Evolutionary conservation across 2,113 vertebrate genomes (phyloP), one percentile per base, ranked within the genome.

Genomic region (Rhynchopsitta pachyrhyncha): DNA sequence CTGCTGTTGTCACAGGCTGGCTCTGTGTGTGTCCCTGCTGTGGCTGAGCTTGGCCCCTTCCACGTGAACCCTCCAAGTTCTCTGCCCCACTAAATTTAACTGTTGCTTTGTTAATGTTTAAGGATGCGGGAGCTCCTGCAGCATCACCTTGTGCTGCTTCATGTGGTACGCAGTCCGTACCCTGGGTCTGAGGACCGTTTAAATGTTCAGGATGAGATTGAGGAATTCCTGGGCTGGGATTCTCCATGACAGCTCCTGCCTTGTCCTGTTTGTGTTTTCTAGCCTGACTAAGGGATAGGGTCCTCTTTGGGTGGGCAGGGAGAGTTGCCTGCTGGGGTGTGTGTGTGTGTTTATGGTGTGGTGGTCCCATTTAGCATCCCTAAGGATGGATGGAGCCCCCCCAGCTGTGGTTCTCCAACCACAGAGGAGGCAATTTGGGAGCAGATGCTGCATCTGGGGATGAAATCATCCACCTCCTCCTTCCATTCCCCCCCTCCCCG

Each of bases 391-490:
- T 88, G 75, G 70, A 79, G 53, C 52, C 49, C 64, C 63, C 39
- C 23, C 14, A 22, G 74, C 77, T 2, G 41, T 41, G 55, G 59
- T 39, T 78, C 74, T 44, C 44, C 87, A 69, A 49, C 70, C 70
- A 50, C 66, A n/a, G 87, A 78, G 50, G 66, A 82, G 74, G 75
- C 37, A 64, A 68, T 87, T 77, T 64, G 13, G 59, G 79, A 91
- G 76, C 71, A 80, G 91, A 86, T 92, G 91, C 93, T 93, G 93
- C 93, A 95, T 96, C 88, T 91, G 85, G 77, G 62, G 86, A 95
- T 95, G 93, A 96, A 95, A 92, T 94, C 95, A 96, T 96, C 95
- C 71, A 86, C 67, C 60, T 85, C 68, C 87, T 93, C 92, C 66
- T 85, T 85, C 49, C 64, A 52, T 94, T 92, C 47, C 49, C 77